Evolutionary conservation across 2,797 vertebrate species (phyloP), one percentile per base, ranked within the genome.

Genomic region (Gymnoscopelus microlampas): DNA sequence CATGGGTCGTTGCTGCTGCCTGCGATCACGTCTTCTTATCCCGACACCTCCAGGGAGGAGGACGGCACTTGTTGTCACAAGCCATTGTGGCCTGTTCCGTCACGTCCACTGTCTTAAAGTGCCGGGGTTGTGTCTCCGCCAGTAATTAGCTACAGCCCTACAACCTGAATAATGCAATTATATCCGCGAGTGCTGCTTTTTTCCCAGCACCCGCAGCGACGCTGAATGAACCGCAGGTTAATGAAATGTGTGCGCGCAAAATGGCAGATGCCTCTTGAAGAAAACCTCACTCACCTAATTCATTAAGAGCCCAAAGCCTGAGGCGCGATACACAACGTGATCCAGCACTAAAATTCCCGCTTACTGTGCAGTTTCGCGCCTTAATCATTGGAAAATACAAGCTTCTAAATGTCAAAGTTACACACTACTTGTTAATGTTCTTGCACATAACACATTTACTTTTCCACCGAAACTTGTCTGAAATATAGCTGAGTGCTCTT

Each of bases 151-250:
- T 78, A 62, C 80, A 83, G 84, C 87, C 82, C 85, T 78, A 74
- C 76, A 82, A 83, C 83, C 86, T 81, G 79, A 73, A 84, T 88
- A 90, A 88, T 78, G 68, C 87, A 90, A 91, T 92, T 89, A 90
- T 82, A 86, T 88, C 84, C 76, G 79, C 71, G 85, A 71, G 76
- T 83, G 85, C 74, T 78, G 15, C 82, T 84, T 84, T 82, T 50
- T 67, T 75, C 71, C 61, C 44, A 68, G 75, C 80, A 87, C 86
- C 77, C 78, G 74, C 85, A 78, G 82, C 87, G 77, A 76, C 90
- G 86, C 88, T 82, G 83, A 89, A 90, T 88, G 87, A 91, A 91
- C 91, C 72, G 8, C 80, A 90, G 89, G 91, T 92, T 90, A 89
- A 88, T 88, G 78, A 90, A 90, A 87, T 88, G 86, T 91, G 84